phyloP scores from a whole-genome alignment of 2,113 vertebrate species.

The Pantherophis guttatus region DNA sequence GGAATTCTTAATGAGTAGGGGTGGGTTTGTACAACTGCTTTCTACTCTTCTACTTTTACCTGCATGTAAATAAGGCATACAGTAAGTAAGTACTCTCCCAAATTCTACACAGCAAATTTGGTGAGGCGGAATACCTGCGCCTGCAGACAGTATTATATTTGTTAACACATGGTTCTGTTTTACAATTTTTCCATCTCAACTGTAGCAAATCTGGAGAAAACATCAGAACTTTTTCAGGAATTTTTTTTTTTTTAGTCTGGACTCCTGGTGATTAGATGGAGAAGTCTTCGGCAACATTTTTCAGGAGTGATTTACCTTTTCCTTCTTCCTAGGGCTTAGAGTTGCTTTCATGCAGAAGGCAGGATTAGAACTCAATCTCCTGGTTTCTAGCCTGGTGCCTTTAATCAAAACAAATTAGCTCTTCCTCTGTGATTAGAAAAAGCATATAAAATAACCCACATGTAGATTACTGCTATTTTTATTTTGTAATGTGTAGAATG shows the following conservation, averaged over 20 bases:
- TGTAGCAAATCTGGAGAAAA: not conserved
- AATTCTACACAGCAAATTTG: not conserved
- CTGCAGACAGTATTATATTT: not conserved
- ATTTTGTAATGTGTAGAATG: not conserved
- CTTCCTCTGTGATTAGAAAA: not conserved
- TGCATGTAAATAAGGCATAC: not conserved
- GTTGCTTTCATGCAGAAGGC: not conserved
- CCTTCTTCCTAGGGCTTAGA: not conserved
- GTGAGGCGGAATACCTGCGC: not conserved
- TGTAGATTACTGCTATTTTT: not conserved
- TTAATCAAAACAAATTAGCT: not conserved
- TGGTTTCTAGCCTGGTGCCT: not conserved
- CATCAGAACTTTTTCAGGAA: not conserved
- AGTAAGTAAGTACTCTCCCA: not conserved
- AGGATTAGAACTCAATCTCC: not conserved
- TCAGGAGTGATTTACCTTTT: not conserved
- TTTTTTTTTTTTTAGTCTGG: not conserved
- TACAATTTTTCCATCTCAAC: not conserved
- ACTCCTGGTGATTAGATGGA: not conserved
- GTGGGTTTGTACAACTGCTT: not conserved
- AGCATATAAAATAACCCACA: not conserved
- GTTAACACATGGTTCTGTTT: not conserved
- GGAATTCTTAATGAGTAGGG: not conserved
- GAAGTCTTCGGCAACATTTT: not conserved
- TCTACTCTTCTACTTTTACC: not conserved